Percentiles rank a stretch among this genome's conserved stretches.
phyloP scores from a whole-genome alignment of 1,140 invertebrate species.

The Panagrolaimus sp. region DNA sequence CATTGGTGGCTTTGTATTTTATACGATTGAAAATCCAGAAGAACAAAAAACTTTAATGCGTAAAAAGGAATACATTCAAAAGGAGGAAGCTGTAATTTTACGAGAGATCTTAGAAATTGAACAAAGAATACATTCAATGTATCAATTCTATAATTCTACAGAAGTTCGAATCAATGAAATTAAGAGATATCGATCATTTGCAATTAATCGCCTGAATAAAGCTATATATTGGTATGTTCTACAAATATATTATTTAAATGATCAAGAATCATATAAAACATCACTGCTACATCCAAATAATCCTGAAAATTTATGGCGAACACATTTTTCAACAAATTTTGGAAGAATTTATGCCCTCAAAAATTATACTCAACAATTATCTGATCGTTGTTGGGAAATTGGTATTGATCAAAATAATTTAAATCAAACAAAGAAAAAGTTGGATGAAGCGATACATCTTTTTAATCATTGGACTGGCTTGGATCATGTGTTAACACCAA shows the following conservation, averaged over 20 bases:
- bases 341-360: constrained; percentile 48
- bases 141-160: constrained; percentile 19
- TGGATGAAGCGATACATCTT: constrained; percentile 44
- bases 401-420: constrained; percentile 42
- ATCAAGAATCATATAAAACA: constrained; percentile 55
- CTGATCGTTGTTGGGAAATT: constrained; percentile 55
- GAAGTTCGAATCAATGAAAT: constrained; percentile 35
- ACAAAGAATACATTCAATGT: constrained; percentile 29
- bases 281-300: constrained; percentile 50
- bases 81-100: constrained; percentile 25
- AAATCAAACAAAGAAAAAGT: constrained; percentile 22
- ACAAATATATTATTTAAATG: constrained; percentile 54
- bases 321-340: constrained; percentile 50
- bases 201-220: constrained; percentile 56
- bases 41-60: constrained; percentile 40
- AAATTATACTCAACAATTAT: constrained; percentile 56
- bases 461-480: constrained; percentile 52
- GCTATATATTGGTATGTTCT: constrained; percentile 30
- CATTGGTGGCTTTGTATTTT: constrained; percentile 55
- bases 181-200: constrained; percentile 42
- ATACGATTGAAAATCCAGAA: constrained; percentile 43
- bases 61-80: constrained; percentile 49
- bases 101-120: constrained; percentile 32
- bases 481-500: constrained; percentile 51
- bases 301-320: constrained; percentile 47